A percentile compares a stretch with the other conserved stretches of the same genome.
These are phyloP conservation scores for Eolophus roseicapilla DNA, from an alignment of 2,113 vertebrate genomes.

Conservation along the genomic window DNA sequence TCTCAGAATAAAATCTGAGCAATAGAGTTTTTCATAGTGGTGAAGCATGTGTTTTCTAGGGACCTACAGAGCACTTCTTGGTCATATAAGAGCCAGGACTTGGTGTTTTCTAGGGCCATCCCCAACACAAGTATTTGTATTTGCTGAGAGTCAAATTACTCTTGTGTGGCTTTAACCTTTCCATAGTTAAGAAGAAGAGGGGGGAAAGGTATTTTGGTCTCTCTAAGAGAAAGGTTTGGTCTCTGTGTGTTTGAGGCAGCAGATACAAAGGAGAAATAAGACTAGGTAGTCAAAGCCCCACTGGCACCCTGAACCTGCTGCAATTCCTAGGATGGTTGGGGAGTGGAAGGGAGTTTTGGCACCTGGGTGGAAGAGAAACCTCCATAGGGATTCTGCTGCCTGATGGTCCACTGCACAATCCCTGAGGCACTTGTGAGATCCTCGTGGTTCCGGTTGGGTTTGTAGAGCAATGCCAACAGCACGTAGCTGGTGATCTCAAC, in stretches of 20 bases:
- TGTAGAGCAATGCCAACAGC: constrained; percentile 76
- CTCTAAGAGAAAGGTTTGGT: not conserved
- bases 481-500: constrained; percentile 82
- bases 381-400: constrained; percentile 83
- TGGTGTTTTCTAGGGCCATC: not conserved
- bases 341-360: not conserved
- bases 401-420: constrained; percentile 82
- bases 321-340: not conserved
- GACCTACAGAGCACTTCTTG: not conserved
- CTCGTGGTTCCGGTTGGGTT: constrained; percentile 43
- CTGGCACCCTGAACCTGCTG: not conserved
- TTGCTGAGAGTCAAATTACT: not conserved
- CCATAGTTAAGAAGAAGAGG: not conserved
- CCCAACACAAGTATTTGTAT: not conserved
- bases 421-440: constrained; percentile 66
- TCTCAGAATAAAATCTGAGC: not conserved
- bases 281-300: not conserved
- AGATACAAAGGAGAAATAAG: not conserved
- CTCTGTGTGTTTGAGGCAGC: not conserved
- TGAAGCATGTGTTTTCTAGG: not conserved
- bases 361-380: constrained; percentile 89
- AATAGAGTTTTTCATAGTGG: not conserved
- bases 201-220: accelerated
- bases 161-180: not conserved
- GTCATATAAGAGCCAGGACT: not conserved